These are phyloP conservation scores for Patiria miniata DNA, from an alignment of 35 echinoderm and acorn worm genomes.

Conservation along the genomic window DNA sequence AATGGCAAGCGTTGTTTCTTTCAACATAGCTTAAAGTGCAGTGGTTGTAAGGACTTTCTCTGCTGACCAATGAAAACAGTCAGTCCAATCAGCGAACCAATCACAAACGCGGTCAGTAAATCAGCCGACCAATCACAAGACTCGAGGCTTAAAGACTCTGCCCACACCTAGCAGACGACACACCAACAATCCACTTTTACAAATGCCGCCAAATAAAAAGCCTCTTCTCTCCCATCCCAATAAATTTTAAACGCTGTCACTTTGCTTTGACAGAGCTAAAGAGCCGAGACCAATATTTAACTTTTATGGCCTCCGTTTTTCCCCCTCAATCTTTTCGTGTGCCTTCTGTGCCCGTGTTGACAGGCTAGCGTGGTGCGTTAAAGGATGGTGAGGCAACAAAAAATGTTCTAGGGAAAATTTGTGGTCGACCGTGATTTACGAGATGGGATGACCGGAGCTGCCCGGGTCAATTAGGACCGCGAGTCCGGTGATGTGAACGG, in stretches of 20 bases:
- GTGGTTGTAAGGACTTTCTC: no score
- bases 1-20: no score
- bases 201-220: background rate
- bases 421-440: slow-evolving; percentile 8
- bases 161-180: background rate
- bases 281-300: slow-evolving; percentile 19
- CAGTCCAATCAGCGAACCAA: no score
- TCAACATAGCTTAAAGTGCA: no score
- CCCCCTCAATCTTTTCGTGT: background rate
- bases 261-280: slow-evolving; percentile 17
- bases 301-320: slow-evolving; percentile 14
- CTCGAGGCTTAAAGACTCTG: no score
- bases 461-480: background rate
- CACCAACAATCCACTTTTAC: background rate
- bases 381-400: background rate
- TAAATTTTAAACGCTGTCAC: slow-evolving; percentile 29
- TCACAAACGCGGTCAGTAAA: no score
- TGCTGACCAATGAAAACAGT: no score
- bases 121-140: no score
- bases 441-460: background rate
- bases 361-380: background rate
- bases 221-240: background rate
- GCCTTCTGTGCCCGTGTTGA: background rate
- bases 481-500: no score
- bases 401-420: background rate